Evolutionary conservation across 2,797 vertebrate genomes (phyloP), one percentile per base, ranked within the genome.

Genomic region (Holocentrus rufus): DNA sequence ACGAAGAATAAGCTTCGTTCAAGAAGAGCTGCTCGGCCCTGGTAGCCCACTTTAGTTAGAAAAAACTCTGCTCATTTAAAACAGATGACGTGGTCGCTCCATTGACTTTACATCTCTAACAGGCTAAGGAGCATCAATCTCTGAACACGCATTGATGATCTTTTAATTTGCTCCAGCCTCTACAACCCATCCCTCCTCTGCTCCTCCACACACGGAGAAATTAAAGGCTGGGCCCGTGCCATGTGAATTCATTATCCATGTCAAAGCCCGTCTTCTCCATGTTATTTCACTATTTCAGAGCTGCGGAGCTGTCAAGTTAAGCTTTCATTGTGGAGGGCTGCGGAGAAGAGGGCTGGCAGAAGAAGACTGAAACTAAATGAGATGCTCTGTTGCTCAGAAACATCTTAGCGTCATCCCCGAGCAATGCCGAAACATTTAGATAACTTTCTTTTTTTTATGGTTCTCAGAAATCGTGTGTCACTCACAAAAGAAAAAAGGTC

Each of bases 101-200:
- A 74, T 75, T 69, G 72, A 84, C 72, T 85, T 81, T 57, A 76
- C 69, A 80, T 76, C 75, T 65, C 54, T 46, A 53, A 72, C 31
- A 58, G 23, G 36, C 59, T 46, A 34, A 69, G 65, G 23, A 75
- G 77, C 80, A 77, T 84, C 73, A 81, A 71, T 84, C 73, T 72
- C 50, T 3, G 0, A 65, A 67, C 30, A 31, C 2, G 18, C 66
- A 71, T 39, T 76, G 58, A 77, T 72, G 75, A 77, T 81, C 72
- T 61, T 81, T 83, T 78, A 75, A 84, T 84, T 84, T 74, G 70
- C 72, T 77, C 23, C 8, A 18, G 53, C 64, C 56, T 62, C 72
- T 69, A 34, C 55, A 46, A 42, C n/a, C 55, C 20, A 14, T 34
- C 44, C 39, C 36, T 65, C 18, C 23, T 36, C 46, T 30, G 17